These are phyloP conservation scores for Sminthopsis crassicaudata DNA, from an alignment of 2,113 vertebrate species.

Conservation along the genomic window DNA sequence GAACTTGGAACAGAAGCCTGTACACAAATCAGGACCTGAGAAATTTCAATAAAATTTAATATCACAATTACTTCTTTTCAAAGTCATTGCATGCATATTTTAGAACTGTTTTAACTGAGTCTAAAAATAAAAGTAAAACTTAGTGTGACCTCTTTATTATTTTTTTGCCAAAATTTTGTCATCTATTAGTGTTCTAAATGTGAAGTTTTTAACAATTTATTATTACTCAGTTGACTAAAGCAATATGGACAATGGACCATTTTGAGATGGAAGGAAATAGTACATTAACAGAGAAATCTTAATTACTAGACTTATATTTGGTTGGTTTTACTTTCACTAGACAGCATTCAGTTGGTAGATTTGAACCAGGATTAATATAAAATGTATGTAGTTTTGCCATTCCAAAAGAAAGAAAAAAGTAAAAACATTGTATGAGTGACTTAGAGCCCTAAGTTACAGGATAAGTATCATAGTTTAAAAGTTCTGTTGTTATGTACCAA, in stretches of 20 bases:
- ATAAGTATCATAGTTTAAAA: background rate
- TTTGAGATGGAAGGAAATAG: slow-evolving; percentile 28
- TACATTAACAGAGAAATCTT: slow-evolving; percentile 38
- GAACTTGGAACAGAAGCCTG: slow-evolving; percentile 86
- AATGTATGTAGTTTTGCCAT: slow-evolving; percentile 3
- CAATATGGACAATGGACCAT: slow-evolving; percentile 9
- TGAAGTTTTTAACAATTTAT: slow-evolving; percentile 1
- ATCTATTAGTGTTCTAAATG: slow-evolving; percentile 59
- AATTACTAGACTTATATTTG: background rate
- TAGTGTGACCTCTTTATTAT: slow-evolving; percentile 13
- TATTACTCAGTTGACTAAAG: slow-evolving; percentile 1
- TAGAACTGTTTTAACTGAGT: slow-evolving; percentile 76
- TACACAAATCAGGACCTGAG: slow-evolving; percentile 88
- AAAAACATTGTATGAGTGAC: slow-evolving; percentile 12
- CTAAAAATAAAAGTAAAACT: slow-evolving; percentile 76
- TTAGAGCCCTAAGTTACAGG: background rate
- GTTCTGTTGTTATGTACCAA: background rate
- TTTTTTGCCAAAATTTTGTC: slow-evolving; percentile 44
- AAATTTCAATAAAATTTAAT: slow-evolving; percentile 87
- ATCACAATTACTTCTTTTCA: slow-evolving; percentile 82
- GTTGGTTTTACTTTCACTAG: background rate
- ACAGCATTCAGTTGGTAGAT: background rate
- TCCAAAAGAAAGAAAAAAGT: slow-evolving; percentile 32
- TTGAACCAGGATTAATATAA: background rate
- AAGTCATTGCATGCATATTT: slow-evolving; percentile 80